Base-by-base conservation (phyloP, 2,113 vertebrate genomes). In the Tyto alba region DNA sequence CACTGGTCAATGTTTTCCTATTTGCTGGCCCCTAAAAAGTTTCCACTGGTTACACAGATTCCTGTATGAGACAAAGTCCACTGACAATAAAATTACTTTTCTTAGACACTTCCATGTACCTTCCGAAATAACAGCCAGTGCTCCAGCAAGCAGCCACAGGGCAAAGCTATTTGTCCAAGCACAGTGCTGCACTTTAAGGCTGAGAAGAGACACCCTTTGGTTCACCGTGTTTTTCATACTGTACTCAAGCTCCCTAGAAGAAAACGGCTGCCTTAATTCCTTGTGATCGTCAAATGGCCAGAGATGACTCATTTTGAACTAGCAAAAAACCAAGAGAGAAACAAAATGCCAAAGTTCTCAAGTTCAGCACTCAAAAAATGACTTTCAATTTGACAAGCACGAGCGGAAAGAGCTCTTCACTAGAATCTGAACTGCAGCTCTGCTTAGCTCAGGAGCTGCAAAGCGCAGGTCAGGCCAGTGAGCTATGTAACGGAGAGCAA, bases 351-450 rank as follows among this genome's bases (percentile, higher is more conserved):
- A 57, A 89, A 92, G 96, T 95, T 95, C 83, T 41, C 75, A 82
- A 95, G 96, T 96, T 96, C 92, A 97, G 26, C 77, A 41, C 77
- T 96, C 57, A 34, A 91, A 92, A 97, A 91, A 88, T 68, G 2
- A 57, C 72, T 89, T 94, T 66, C 27, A 62, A 30, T 96, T 95
- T 96, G 80, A 93, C 62, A 90, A 69, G 90, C 80, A 32, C 91
- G 89, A 93, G 73, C 57, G 62, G 90, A 95, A 94, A 79, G 29
- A 75, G 60, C 36, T 89, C 83, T 94, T 95, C 68, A 81, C 47
- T 52, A 81, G 88, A 56, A 26, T 50, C 69, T 76, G 80, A 89
- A 79, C 90, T 91, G 57, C 86, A 72, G 55, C 69, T 92, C 83
- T 84, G 64, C 69, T 94, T 84, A 84, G 23, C 79, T 93, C 64